Conservation (phyloP, 2,888 invertebrate genomes). For the Drosophila prolongata region DNA sequence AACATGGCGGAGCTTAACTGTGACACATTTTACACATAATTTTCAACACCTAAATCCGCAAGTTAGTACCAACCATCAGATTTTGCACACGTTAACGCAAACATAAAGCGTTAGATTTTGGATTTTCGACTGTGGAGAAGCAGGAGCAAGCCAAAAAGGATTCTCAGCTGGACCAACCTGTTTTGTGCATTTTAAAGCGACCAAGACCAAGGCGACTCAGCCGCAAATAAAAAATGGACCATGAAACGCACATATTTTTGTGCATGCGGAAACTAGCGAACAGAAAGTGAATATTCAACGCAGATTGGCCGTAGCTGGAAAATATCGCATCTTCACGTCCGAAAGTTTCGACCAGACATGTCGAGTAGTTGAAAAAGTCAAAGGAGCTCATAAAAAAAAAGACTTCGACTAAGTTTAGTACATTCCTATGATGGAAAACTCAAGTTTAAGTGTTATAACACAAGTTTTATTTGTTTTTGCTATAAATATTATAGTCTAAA, state of each 20-base stretch:
- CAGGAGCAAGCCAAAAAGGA: background rate
- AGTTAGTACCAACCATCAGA: slow-evolving; percentile 76
- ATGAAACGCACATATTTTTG: slow-evolving; percentile 27
- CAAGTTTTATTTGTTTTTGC: no score
- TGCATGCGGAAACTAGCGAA: slow-evolving; percentile 20
- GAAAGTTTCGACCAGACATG: slow-evolving; percentile 6
- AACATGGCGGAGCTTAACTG: slow-evolving; percentile 68
- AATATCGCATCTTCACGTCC: slow-evolving; percentile 3
- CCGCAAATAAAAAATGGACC: slow-evolving; percentile 24
- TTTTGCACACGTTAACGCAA: slow-evolving; percentile 77
- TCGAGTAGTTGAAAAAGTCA: slow-evolving; percentile 3
- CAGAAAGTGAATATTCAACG: slow-evolving; percentile 5
- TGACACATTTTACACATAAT: slow-evolving; percentile 79
- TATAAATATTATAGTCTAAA: no score
- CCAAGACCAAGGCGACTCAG: slow-evolving; percentile 4
- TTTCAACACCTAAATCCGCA: slow-evolving; percentile 80
- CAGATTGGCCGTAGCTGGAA: slow-evolving; percentile 3
- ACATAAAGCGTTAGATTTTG: slow-evolving; percentile 73
- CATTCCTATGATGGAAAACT: background rate
- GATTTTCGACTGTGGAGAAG: slow-evolving; percentile 29
- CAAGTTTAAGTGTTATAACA: background rate
- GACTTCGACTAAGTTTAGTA: background rate
- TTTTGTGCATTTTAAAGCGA: slow-evolving; percentile 48
- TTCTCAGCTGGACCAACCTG: slow-evolving; percentile 17
- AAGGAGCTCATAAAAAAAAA: background rate